Evolutionary conservation across 2,888 invertebrate genomes (phyloP), one percentile per base, ranked within the genome.

Genomic region (Osmoderma eremita): DNA sequence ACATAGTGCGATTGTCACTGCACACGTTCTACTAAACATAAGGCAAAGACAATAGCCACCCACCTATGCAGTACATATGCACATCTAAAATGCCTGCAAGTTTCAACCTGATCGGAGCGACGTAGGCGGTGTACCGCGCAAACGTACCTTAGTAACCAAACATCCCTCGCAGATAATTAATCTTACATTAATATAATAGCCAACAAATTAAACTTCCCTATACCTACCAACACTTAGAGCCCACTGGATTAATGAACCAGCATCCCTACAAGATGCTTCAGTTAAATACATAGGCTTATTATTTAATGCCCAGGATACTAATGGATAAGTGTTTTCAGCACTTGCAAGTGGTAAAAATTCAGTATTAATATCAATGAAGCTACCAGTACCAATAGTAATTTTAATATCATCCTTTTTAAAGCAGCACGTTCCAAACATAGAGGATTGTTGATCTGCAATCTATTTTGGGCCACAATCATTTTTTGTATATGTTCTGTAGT

Each of bases 351-450:
- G 91, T 69, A 84, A 79, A 0, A 76, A 71, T 0, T 92, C 93
- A 0, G 95, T 94, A 78, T 95, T 91, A 38, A 95, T 87, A 79
- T 95, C 89, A 48, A 97, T 83, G 82, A 97, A 97, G 0, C 93
- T 91, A 0, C 97, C 97, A 0, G 97, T 97, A 0, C 97, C 97
- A 84, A 97, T 86, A 0, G 96, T 96, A 1, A 96, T 84, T 79
- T 96, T 97, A 1, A 94, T 86, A 78, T 93, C 92, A 22, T 93
- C 92, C 0, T 86, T 83, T 2, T 87, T 81, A 77, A 92, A 93
- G 76, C 94, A 93, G 69, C 92, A 91, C 0, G 92, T 91, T 3
- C 96, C 97, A 86, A 92, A 94, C 84, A 94, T 87, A 0, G 96
- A 92, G 0, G 96, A 93, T 1, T 94, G 90, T 82, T 97, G 95